A percentile compares a stretch with the other conserved stretches of the same genome.
phyloP scores from a whole-genome alignment of 2,113 vertebrate genomes.

The Bagarius yarrelli region DNA sequence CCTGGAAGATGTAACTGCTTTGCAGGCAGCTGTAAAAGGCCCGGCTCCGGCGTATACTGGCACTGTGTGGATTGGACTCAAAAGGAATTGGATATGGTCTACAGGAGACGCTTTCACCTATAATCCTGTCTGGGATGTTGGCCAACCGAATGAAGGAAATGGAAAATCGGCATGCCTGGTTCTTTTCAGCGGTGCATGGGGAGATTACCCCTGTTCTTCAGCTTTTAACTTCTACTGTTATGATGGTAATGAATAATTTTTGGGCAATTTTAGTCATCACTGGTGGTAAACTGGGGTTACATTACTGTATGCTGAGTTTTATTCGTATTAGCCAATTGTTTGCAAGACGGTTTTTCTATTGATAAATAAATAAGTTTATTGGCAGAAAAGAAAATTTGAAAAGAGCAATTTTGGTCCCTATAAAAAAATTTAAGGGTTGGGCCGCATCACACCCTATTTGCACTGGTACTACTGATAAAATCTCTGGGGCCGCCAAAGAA shows the following conservation, averaged over 20 bases:
- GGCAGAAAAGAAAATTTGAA: too few relatives aligned
- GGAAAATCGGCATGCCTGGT: not conserved
- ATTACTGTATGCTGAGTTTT: too few relatives aligned
- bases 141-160: not conserved
- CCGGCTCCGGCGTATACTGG: not conserved
- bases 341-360: too few relatives aligned
- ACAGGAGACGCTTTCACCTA: not conserved
- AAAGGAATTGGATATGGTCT: conserved; percentile 34
- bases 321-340: too few relatives aligned
- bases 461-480: too few relatives aligned
- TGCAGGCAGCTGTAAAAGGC: not conserved
- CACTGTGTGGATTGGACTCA: conserved; percentile 42
- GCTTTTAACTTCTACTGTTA: not conserved
- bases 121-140: not conserved
- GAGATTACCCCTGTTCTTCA: not conserved
- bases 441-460: too few relatives aligned
- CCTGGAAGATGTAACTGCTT: not conserved
- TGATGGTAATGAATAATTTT: conserved; percentile 40
- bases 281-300: too few relatives aligned
- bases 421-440: too few relatives aligned
- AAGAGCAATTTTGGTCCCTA: too few relatives aligned
- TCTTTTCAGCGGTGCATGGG: not conserved
- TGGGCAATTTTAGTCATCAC: too few relatives aligned
- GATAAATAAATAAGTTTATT: too few relatives aligned
- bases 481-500: too few relatives aligned